Evolutionary conservation across 2,797 vertebrate genomes (phyloP).

Genomic region (Schizopygopsis pylzovi): DNA sequence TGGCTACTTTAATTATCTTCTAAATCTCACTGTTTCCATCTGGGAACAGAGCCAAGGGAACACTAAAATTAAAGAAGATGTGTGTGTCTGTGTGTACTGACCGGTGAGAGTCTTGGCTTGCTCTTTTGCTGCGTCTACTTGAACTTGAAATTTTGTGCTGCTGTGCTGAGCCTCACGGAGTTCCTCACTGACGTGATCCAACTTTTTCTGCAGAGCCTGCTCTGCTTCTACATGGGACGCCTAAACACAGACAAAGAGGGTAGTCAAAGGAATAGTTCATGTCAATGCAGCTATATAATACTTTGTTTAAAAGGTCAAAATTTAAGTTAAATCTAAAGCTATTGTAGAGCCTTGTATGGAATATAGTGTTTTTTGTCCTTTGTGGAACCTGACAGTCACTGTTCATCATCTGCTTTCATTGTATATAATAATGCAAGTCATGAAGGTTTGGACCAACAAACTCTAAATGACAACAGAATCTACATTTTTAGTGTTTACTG

Average conservation of each 20-base stretch:
- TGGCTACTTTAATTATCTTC: neutral
- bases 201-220: slow-evolving; percentile 77
- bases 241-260: slow-evolving; percentile 64
- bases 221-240: slow-evolving; percentile 76
- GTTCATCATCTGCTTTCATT: neutral
- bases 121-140: slow-evolving; percentile 76
- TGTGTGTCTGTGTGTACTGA: slow-evolving; percentile 66
- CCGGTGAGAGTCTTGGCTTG: slow-evolving; percentile 77
- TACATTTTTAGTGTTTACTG: neutral
- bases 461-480: neutral
- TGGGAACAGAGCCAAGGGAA: neutral
- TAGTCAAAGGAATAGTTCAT: neutral
- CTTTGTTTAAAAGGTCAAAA: neutral
- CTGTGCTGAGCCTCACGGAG: slow-evolving; percentile 75
- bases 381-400: neutral
- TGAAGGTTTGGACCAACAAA: neutral
- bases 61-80: neutral
- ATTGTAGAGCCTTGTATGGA: neutral
- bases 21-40: neutral
- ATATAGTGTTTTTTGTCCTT: neutral
- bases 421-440: neutral
- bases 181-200: slow-evolving; percentile 79
- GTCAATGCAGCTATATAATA: neutral
- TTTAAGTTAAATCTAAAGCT: neutral
- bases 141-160: slow-evolving; percentile 73